These are phyloP conservation scores for Coptodon rendalli DNA, from an alignment of 2,113 vertebrate genomes.

Conservation along the genomic window DNA sequence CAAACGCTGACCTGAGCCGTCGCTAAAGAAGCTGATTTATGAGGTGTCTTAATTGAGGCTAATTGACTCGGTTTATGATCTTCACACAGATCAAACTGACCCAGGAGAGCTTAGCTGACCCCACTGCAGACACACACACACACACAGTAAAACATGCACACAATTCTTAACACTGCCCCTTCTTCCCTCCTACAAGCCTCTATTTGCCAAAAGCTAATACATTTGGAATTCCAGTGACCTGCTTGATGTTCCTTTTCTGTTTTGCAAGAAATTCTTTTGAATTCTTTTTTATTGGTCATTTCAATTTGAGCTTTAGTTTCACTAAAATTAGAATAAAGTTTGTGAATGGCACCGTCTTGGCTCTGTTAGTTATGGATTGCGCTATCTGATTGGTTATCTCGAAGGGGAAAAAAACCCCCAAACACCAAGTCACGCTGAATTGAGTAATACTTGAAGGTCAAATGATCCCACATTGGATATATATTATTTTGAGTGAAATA, in stretches of 20 bases:
- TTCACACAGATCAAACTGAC: conserved; percentile 43
- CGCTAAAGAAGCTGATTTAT: conserved; percentile 29
- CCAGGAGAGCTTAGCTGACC: conserved; percentile 15
- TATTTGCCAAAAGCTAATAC: background rate
- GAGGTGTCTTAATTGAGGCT: conserved; percentile 27
- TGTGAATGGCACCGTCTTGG: conserved; percentile 5
- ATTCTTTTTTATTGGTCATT: background rate
- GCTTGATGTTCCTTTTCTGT: background rate
- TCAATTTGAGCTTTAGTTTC: conserved; percentile 50
- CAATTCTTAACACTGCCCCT: background rate
- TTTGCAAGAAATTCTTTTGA: background rate
- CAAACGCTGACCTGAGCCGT: background rate
- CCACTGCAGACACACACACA: background rate
- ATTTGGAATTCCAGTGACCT: background rate
- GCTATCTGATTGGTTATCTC: conserved; percentile 42
- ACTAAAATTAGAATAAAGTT: conserved; percentile 15
- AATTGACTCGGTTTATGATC: conserved; percentile 58
- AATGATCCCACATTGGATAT: conserved; percentile 18
- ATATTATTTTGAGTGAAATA: background rate
- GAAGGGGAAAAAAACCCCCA: fast-evolving
- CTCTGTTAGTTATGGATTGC: background rate
- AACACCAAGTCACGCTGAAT: conserved; percentile 24
- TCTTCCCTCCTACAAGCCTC: background rate
- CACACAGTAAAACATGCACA: background rate
- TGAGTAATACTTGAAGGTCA: conserved; percentile 31